Percentiles rank a stretch among this genome's conserved stretches.
Conservation (phyloP, 92 coral and sea anemone genomes). For the Galaxea fascicularis region DNA sequence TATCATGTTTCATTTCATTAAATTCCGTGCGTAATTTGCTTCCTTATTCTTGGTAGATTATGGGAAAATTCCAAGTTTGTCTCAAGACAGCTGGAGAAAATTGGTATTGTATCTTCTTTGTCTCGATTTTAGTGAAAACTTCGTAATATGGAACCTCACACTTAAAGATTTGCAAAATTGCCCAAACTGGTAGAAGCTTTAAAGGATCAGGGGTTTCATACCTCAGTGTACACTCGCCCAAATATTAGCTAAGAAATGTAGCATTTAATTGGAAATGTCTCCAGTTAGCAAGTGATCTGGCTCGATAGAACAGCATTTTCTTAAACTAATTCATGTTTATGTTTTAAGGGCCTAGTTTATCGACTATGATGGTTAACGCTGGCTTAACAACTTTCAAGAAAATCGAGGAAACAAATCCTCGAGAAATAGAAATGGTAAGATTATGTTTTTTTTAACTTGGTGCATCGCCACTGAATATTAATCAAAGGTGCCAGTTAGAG, state of each 20-base stretch:
- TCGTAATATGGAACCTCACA: neutral
- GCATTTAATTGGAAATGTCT: too few relatives aligned
- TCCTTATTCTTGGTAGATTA: slow-evolving; percentile 61
- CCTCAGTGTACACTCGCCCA: too few relatives aligned
- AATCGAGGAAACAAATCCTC: slow-evolving; percentile 95
- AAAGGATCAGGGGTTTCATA: too few relatives aligned
- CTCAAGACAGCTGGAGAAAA: slow-evolving; percentile 96
- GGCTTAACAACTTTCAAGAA: slow-evolving; percentile 91
- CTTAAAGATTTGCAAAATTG: too few relatives aligned
- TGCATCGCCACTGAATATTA: neutral
- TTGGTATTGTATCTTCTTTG: slow-evolving; percentile 56
- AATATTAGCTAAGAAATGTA: too few relatives aligned
- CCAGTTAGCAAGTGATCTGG: too few relatives aligned
- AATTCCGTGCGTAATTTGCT: neutral
- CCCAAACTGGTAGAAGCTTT: too few relatives aligned
- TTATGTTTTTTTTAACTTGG: neutral
- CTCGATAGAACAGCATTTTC: neutral
- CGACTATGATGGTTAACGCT: slow-evolving; percentile 96
- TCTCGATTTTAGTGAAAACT: neutral
- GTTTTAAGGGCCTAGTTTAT: slow-evolving; percentile 80
- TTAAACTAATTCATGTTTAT: neutral
- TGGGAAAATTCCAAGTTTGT: slow-evolving; percentile 97
- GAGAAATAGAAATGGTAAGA: slow-evolving; percentile 95
- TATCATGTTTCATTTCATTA: neutral
- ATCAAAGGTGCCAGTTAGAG: neutral